phyloP scores from a whole-genome alignment of 2,888 invertebrate genomes.

The Cheilosia urbana region DNA sequence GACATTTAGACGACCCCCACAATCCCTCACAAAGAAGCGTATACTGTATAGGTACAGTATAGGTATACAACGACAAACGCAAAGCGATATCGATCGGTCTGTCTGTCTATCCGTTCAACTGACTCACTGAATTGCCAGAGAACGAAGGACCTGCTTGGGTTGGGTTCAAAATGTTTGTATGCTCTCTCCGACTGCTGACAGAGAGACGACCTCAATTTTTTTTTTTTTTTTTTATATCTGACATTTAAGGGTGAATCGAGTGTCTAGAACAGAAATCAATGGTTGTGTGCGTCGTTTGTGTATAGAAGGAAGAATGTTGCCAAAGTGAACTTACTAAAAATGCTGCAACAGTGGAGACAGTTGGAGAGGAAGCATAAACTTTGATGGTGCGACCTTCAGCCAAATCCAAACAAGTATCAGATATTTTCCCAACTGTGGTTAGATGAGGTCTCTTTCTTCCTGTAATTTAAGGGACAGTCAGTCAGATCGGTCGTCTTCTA shows the following conservation, averaged over 20 bases:
- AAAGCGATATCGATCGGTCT: constrained; percentile 64
- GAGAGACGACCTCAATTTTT: constrained; percentile 72
- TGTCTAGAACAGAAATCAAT: constrained; percentile 67
- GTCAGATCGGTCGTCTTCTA: too few species aligned
- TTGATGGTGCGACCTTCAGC: too few species aligned
- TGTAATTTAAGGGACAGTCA: too few species aligned
- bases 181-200: constrained; percentile 57
- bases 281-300: constrained; percentile 11
- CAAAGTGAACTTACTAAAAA: neutral
- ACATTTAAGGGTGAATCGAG: constrained; percentile 48
- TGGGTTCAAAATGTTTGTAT: constrained; percentile 36
- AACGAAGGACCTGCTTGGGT: constrained; percentile 27
- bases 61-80: neutral
- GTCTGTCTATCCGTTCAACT: constrained; percentile 54
- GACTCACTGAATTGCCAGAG: constrained; percentile 40
- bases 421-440: too few species aligned
- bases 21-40: neutral
- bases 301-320: neutral
- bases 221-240: constrained; percentile 45
- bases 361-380: too few species aligned
- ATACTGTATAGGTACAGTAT: neutral
- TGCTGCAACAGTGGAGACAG: too few species aligned
- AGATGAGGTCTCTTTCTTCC: too few species aligned
- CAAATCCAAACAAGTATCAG: too few species aligned
- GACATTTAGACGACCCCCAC: constrained; percentile 70